phyloP scores from a whole-genome alignment of 2,797 vertebrate genomes.

The Luscinia luscinia region DNA sequence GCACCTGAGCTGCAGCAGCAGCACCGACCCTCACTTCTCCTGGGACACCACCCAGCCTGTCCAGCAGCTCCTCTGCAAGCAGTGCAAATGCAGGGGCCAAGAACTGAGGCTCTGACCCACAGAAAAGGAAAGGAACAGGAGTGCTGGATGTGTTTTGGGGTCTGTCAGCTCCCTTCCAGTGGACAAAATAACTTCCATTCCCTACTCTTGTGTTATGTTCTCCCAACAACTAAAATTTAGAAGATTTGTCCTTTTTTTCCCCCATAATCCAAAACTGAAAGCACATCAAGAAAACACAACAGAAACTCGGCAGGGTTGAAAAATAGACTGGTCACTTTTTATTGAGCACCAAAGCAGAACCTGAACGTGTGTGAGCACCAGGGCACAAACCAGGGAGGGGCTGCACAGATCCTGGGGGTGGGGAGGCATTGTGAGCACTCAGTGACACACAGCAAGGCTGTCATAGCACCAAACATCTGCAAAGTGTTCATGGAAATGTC shows the following conservation, averaged over 20 bases:
- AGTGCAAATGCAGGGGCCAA: not conserved
- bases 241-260: not conserved
- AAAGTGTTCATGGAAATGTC: not conserved
- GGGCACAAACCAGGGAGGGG: not conserved
- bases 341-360: constrained; percentile 58
- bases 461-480: constrained; percentile 52
- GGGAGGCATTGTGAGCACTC: not conserved
- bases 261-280: not conserved
- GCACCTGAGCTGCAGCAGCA: not conserved
- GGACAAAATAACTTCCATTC: not conserved
- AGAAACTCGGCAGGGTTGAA: not conserved
- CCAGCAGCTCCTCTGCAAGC: not conserved
- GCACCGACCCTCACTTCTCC: not conserved
- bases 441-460: not conserved
- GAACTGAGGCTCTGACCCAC: not conserved
- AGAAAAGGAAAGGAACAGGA: not conserved
- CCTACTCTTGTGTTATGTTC: not conserved
- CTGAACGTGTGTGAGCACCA: not conserved
- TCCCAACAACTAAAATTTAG: not conserved
- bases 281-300: not conserved
- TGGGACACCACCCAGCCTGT: not conserved
- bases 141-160: not conserved
- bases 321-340: constrained; percentile 45
- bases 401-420: not conserved
- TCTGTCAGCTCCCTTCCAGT: not conserved